Evolutionary conservation across 2,797 vertebrate species (phyloP).

Genomic region (Phaenicophaeus curvirostris): DNA sequence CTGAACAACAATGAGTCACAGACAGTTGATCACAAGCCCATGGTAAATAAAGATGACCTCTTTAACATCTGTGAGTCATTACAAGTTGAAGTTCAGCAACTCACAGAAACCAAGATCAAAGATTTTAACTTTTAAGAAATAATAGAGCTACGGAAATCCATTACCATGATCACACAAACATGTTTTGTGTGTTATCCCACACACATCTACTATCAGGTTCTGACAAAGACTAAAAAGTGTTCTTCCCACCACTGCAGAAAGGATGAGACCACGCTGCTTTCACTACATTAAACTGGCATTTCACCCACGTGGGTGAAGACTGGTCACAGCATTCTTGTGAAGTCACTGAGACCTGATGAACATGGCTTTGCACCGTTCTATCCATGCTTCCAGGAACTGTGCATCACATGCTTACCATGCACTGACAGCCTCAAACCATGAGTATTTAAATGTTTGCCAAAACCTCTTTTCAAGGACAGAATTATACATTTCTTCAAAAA

Average conservation of each 20-base stretch:
- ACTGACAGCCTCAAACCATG: not conserved
- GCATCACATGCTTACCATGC: not conserved
- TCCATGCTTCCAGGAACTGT: not conserved
- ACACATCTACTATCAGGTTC: not conserved
- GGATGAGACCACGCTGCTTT: rapidly evolving
- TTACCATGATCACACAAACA: not conserved
- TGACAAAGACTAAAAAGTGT: not conserved
- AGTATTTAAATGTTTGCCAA: not conserved
- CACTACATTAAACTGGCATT: not conserved
- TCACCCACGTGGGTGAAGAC: not conserved
- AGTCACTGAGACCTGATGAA: not conserved
- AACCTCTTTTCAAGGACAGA: not conserved
- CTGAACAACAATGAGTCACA: not conserved
- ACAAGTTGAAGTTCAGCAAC: not conserved
- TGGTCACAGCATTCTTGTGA: not conserved
- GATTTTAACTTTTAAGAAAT: not conserved
- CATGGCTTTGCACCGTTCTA: rapidly evolving
- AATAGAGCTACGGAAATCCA: not conserved
- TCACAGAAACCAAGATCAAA: not conserved
- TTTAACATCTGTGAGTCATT: not conserved
- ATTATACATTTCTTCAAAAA: not conserved
- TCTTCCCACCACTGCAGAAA: not conserved
- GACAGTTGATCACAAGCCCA: not conserved
- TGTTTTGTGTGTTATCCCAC: not conserved
- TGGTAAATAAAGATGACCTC: not conserved